Percentiles rank a stretch among this genome's conserved stretches.
phyloP scores from a whole-genome alignment of 2,797 vertebrate species.

The Chloroceryle amazona region DNA sequence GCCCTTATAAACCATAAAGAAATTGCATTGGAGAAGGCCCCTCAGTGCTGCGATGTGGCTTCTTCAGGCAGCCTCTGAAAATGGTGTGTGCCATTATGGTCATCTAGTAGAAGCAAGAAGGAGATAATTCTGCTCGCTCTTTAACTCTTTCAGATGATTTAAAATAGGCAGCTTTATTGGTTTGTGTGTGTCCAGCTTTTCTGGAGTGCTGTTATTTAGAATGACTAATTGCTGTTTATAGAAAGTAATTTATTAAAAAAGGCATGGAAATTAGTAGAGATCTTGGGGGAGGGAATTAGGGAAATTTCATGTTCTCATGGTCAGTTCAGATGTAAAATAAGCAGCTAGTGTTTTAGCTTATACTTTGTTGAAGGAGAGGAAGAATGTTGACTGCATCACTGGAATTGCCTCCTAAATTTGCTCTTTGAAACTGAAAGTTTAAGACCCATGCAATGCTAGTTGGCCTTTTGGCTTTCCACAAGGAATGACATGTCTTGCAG shows the following conservation, averaged over 20 bases:
- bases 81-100: background rate
- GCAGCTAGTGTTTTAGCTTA: background rate
- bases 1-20: background rate
- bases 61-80: background rate
- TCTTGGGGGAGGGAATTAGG: background rate
- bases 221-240: background rate
- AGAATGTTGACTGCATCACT: background rate
- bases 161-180: background rate
- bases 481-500: background rate
- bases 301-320: background rate
- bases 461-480: background rate
- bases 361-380: background rate
- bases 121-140: background rate
- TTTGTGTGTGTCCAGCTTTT: background rate
- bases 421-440: background rate
- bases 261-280: background rate
- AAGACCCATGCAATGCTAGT: accelerated
- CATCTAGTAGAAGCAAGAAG: background rate
- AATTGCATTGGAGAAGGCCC: background rate
- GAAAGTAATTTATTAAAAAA: background rate
- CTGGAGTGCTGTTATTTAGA: background rate
- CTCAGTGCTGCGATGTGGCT: background rate
- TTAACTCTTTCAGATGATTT: background rate
- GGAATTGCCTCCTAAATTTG: background rate
- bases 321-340: background rate